These are phyloP conservation scores for Bryconaethiops microstoma DNA, from an alignment of 2,797 vertebrate genomes.

Conservation along the genomic window DNA sequence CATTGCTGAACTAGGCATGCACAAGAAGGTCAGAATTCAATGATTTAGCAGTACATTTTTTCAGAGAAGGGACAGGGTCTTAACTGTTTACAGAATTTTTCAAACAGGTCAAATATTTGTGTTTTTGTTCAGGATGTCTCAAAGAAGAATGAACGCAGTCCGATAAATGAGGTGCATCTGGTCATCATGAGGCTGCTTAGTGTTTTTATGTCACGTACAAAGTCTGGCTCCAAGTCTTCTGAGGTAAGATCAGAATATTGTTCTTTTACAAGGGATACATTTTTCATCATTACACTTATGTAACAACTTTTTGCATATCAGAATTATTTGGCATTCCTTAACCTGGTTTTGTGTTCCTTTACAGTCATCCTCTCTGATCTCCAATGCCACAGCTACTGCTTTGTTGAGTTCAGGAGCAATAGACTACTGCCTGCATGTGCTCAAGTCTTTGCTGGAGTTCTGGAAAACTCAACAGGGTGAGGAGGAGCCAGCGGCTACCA, in stretches of 20 bases:
- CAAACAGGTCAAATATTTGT: not conserved
- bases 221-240: slow-evolving; percentile 95
- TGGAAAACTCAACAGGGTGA: slow-evolving; percentile 98
- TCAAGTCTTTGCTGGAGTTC: slow-evolving; percentile 94
- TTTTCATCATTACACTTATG: not conserved
- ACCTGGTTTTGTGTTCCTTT: not conserved
- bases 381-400: slow-evolving; percentile 94
- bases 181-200: slow-evolving; percentile 98
- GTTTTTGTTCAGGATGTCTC: slow-evolving; percentile 85
- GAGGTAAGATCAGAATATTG: slow-evolving; percentile 79
- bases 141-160: slow-evolving; percentile 93
- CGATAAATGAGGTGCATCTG: slow-evolving; percentile 95
- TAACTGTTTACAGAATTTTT: not conserved
- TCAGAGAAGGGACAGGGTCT: not conserved
- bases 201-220: slow-evolving; percentile 98
- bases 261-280: not conserved
- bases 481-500: slow-evolving; percentile 89
- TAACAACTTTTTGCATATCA: not conserved
- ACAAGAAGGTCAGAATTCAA: slow-evolving; percentile 86
- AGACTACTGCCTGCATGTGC: slow-evolving; percentile 96
- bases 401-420: slow-evolving; percentile 93
- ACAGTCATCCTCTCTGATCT: slow-evolving; percentile 96
- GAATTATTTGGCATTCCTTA: not conserved
- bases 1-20: slow-evolving; percentile 93
- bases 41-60: too few relatives aligned